Base-by-base conservation (phyloP, 2,797 vertebrate genomes). In the Pempheris klunzingeri region DNA sequence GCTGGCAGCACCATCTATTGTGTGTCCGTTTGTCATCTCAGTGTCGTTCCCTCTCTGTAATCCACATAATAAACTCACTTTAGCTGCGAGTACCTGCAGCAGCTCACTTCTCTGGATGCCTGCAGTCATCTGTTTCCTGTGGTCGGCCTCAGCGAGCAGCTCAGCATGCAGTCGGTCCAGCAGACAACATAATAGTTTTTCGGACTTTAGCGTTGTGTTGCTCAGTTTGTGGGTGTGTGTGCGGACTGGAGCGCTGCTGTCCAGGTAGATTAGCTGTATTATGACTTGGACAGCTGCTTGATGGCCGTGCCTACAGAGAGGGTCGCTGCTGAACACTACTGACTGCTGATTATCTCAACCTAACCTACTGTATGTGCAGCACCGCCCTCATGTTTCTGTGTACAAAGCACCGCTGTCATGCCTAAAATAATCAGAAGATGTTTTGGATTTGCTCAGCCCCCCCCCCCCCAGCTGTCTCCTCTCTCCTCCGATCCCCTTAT, bases 51-150 rank as follows among this genome's bases (percentile, higher is more conserved):
- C 64, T 57, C 32, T 58, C 58, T 83, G 44, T 80, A 77, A 84
- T 82, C 60, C 62, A 43, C 63, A 49, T 63, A 75, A 81, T 57
- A 55, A 59, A 4, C 34, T 74, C 52, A 43, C 59, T 67, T 58
- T 81, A 50, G 54, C 34, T 59, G 55, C 68, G 53, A 76, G 63
- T 70, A 85, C 73, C 73, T 82, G 78, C 73, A 69, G 60, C 55
- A 63, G 53, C 68, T 68, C 57, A 41, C n/a, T n/a, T n/a, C n/a
- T n/a, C n/a, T n/a, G n/a, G n/a, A n/a, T n/a, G n/a, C n/a, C n/a
- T n/a, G n/a, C n/a, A n/a, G n/a, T n/a, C n/a, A n/a, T 79, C 18
- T 84, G 80, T 88, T 82, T 88, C 41, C 71, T 52, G 68, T 7
- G 49, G 69, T 68, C 0, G 20, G 49, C 28, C 57, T 30, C 55